Conservation (phyloP, 2,113 vertebrate genomes). For the Silurus meridionalis region DNA sequence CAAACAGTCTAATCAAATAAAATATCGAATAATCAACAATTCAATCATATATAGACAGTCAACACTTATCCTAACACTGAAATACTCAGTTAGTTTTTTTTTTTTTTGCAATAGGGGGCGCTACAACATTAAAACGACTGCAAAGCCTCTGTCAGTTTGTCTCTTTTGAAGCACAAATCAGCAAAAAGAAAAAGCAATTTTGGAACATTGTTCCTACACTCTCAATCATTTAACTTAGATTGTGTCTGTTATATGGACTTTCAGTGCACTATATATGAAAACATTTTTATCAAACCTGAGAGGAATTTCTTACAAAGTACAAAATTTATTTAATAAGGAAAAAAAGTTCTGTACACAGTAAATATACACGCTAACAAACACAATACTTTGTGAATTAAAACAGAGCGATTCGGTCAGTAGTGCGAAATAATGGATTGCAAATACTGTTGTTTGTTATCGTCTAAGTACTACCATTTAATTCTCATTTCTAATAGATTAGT, state of each 20-base stretch:
- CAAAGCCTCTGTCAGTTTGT: background rate
- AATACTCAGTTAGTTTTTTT: background rate
- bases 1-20: background rate
- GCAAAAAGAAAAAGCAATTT: background rate
- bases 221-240: background rate
- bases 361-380: slow-evolving; percentile 5
- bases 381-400: background rate
- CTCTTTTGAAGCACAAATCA: background rate
- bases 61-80: background rate
- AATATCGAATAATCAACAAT: background rate
- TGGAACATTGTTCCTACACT: slow-evolving; percentile 21
- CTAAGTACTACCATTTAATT: background rate
- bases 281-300: background rate
- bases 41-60: background rate
- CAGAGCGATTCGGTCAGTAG: background rate
- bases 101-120: background rate
- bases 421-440: background rate
- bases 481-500: background rate
- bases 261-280: background rate
- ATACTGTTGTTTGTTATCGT: background rate
- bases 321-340: slow-evolving; percentile 39
- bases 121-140: slow-evolving; percentile 4
- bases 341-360: slow-evolving; percentile 28
- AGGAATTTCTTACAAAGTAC: background rate
- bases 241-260: background rate